Evolutionary conservation across 1,140 invertebrate genomes (phyloP), one percentile per base, ranked within the genome.

Genomic region (Latrodectus geometricus): DNA sequence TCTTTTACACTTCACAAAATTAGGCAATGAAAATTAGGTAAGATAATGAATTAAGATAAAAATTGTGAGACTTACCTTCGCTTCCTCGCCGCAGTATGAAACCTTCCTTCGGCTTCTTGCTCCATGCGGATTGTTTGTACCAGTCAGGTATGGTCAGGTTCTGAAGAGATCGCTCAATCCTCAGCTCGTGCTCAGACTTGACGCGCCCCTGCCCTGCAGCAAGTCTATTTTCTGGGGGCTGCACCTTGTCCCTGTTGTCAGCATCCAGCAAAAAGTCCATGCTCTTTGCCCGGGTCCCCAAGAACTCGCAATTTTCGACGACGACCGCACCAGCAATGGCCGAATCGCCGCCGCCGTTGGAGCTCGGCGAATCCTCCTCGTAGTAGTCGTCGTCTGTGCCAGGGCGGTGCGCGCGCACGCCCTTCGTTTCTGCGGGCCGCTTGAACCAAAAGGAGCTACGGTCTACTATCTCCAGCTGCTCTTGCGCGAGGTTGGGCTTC

Each of bases 231-330:
- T 97, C 96, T 87, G 96, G 96, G 89, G 96, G 95, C 96, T 97
- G 93, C 87, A 94, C 93, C 88, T 94, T 93, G 89, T 93, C 94
- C 90, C 95, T 93, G 92, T 96, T 97, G 90, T 96, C 95, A 92
- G 96, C 96, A 92, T 97, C 96, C 90, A 97, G 93, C 89, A 97
- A 94, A 92, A 96, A 97, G 93, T 97, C 96, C 96, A 97, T 97
- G 92, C 95, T 96, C 92, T 96, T 96, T 92, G 85, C 96, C 94
- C 88, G 95, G 68, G 49, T 75, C 87, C 89, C 88, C 56, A 83
- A 35, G 77, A 86, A 80, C 23, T 86, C 85, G 21, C 52, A 20
- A 8, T 70, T 35, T 4, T 70, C 68, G 68, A n/a, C 68, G 23
- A 74, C 23, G 21, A 35, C 70, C 80, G 69, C 12, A 23, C 52